These are phyloP conservation scores for Porites evermanni DNA, from an alignment of 92 coral and sea anemone genomes.

Conservation along the genomic window DNA sequence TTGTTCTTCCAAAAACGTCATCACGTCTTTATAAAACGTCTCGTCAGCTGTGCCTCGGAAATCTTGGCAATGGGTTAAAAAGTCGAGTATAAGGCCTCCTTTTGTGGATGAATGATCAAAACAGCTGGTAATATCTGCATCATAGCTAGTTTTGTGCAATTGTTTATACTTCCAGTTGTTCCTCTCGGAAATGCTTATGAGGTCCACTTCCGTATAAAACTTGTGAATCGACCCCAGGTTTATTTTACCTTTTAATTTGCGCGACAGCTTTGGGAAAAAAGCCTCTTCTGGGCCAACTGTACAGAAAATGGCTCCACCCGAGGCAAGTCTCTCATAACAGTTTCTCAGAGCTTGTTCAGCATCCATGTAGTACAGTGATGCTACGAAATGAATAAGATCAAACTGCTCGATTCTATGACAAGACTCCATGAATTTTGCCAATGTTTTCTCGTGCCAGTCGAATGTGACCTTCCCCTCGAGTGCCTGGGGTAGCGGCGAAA, in stretches of 20 bases:
- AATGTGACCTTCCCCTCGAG: background rate
- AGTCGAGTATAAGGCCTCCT: slow-evolving; percentile 21
- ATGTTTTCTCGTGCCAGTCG: slow-evolving; percentile 19
- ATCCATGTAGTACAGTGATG: slow-evolving; percentile 23
- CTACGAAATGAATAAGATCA: slow-evolving; percentile 14
- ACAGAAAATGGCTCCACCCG: slow-evolving; percentile 24
- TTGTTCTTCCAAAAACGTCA: slow-evolving; percentile 1
- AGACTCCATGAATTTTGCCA: background rate
- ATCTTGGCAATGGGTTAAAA: slow-evolving; percentile 3
- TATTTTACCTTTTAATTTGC: background rate
- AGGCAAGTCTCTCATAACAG: background rate
- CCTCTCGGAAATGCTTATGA: background rate
- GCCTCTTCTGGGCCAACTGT: background rate
- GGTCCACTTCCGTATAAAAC: slow-evolving; percentile 11
- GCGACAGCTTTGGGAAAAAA: background rate
- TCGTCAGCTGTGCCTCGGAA: slow-evolving; percentile 9
- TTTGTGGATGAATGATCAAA: background rate
- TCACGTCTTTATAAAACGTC: background rate
- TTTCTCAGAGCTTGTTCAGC: background rate
- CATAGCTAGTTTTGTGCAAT: background rate
- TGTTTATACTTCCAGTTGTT: slow-evolving; percentile 17
- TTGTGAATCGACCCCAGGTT: background rate
- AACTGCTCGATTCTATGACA: background rate
- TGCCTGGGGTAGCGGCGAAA: background rate
- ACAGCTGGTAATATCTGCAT: slow-evolving; percentile 3